phyloP scores from a whole-genome alignment of 2,888 invertebrate genomes.

The Bursaphelenchus okinawaensis region DNA sequence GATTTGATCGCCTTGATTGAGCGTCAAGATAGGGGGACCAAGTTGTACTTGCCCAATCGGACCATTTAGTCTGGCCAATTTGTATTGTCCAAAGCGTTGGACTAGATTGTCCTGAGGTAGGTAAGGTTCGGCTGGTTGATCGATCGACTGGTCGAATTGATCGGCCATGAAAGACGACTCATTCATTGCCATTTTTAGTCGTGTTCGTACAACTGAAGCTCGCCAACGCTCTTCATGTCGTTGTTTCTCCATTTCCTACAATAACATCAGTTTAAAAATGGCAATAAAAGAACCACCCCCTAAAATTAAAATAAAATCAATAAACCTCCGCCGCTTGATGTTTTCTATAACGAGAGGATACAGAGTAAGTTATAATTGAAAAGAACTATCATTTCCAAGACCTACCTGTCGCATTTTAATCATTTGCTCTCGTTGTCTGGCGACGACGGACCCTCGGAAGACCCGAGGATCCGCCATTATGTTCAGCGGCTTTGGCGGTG shows the following conservation, averaged over 20 bases:
- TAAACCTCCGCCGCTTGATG: neutral
- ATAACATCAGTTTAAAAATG: neutral
- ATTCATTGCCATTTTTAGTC: slow-evolving; percentile 23
- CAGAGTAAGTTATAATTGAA: neutral
- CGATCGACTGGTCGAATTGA: too few relatives aligned
- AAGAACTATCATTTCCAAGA: too few relatives aligned
- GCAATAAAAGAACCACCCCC: neutral
- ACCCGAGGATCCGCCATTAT: slow-evolving; percentile 41
- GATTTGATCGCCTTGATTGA: neutral
- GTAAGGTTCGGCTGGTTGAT: neutral
- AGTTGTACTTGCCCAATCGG: too few relatives aligned
- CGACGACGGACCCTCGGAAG: slow-evolving; percentile 45
- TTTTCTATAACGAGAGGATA: neutral
- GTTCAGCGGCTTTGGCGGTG: slow-evolving; percentile 23
- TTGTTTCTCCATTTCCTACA: slow-evolving; percentile 15
- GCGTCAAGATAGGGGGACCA: neutral
- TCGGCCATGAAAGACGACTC: slow-evolving; percentile 6
- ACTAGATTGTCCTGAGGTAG: neutral
- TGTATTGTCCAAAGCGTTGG: neutral
- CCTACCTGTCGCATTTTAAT: slow-evolving; percentile 14
- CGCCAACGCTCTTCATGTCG: slow-evolving; percentile 28
- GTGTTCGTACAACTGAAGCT: slow-evolving; percentile 28
- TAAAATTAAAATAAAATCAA: neutral
- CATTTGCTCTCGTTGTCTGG: slow-evolving; percentile 33
- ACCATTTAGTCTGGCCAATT: neutral